These are phyloP conservation scores for Drosophila pseudotalamancana DNA, from an alignment of 2,888 invertebrate species.

Conservation along the genomic window DNA sequence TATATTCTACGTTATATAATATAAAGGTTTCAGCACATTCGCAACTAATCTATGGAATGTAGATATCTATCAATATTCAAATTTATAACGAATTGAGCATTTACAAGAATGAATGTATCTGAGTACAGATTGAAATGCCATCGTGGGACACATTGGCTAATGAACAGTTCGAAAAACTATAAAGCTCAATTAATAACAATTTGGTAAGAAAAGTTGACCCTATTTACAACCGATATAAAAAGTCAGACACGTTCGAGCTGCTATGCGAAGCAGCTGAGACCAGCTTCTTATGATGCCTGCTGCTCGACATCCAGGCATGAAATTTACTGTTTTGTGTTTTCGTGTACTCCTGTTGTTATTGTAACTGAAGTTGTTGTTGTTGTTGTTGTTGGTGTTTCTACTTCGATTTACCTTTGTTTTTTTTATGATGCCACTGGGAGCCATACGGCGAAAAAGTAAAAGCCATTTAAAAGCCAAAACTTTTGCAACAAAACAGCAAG, in stretches of 20 bases:
- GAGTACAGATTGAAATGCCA: constrained; percentile 25
- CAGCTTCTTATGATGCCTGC: constrained; percentile 24
- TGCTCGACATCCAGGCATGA: constrained; percentile 32
- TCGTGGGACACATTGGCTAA: constrained; percentile 49
- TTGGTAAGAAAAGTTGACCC: constrained; percentile 60
- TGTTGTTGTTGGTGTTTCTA: constrained; percentile 47
- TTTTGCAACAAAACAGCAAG: constrained; percentile 55
- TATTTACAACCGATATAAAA: constrained; percentile 37
- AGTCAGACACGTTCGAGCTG: constrained; percentile 8
- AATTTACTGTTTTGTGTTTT: constrained; percentile 62
- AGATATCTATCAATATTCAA: no score
- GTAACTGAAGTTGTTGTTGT: constrained; percentile 17
- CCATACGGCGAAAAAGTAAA: constrained; percentile 76
- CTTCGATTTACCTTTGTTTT: constrained; percentile 75
- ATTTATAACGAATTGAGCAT: no score
- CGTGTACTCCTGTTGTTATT: background rate
- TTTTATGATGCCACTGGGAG: constrained; percentile 77
- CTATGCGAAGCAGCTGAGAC: constrained; percentile 34
- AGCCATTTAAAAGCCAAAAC: constrained; percentile 78
- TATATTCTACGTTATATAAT: background rate
- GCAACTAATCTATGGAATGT: no score
- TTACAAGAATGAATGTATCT: constrained; percentile 15
- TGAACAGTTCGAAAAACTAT: constrained; percentile 73
- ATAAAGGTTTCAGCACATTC: background rate
- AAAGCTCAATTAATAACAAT: constrained; percentile 80